phyloP scores from a whole-genome alignment of 2,888 invertebrate genomes.

The Brenthis ino region DNA sequence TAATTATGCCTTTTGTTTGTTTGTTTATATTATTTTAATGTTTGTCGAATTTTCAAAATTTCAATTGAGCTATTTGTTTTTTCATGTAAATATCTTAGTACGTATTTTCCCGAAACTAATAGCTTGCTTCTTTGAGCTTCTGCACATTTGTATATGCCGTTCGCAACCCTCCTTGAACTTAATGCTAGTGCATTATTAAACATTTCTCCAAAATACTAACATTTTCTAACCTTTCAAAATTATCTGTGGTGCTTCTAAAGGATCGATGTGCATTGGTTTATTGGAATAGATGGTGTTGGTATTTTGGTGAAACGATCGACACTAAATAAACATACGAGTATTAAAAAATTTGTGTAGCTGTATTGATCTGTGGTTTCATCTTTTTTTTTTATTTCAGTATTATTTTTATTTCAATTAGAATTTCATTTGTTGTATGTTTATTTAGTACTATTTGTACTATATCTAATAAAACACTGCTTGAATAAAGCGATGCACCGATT shows the following conservation, averaged over 20 bases:
- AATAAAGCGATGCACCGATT: conserved; percentile 67
- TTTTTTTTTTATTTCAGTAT: conserved; percentile 13
- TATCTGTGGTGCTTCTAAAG: conserved; percentile 60
- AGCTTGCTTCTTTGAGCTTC: conserved; percentile 56
- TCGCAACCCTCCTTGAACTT: conserved; percentile 58
- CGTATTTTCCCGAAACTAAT: conserved; percentile 28
- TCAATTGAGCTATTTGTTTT: conserved; percentile 12
- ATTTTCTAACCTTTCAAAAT: conserved; percentile 59
- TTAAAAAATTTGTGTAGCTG: background rate
- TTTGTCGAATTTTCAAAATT: conserved; percentile 3
- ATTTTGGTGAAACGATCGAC: conserved; percentile 77
- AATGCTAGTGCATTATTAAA: conserved; percentile 51
- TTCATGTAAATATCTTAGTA: conserved; percentile 27
- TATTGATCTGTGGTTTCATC: conserved; percentile 6
- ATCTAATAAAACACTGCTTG: conserved; percentile 63
- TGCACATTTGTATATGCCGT: conserved; percentile 58
- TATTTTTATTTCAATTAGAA: conserved; percentile 18
- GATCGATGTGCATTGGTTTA: conserved; percentile 53
- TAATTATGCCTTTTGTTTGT: conserved; percentile 16
- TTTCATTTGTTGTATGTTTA: conserved; percentile 62
- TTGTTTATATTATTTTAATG: conserved; percentile 17
- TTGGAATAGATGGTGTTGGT: conserved; percentile 76
- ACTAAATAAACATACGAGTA: conserved; percentile 68
- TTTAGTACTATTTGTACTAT: conserved; percentile 47
- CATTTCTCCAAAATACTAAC: conserved; percentile 82